Evolutionary conservation across 2,888 invertebrate genomes (phyloP), one percentile per base, ranked within the genome.

Genomic region (Catotricha subobsoleta): DNA sequence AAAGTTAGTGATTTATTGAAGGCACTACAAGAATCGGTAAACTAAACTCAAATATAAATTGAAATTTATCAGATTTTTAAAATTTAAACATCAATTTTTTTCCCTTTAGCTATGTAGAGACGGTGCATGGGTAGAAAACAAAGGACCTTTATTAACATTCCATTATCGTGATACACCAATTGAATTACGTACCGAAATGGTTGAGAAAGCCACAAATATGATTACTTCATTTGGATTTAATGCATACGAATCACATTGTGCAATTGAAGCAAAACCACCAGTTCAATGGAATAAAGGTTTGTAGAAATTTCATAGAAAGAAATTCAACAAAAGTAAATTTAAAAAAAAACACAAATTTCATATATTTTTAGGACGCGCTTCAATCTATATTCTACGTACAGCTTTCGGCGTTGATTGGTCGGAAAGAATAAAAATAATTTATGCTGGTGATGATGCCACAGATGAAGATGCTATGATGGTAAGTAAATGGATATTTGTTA

Each of bases 381-480:
- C 86, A 1, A 84, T 90, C 55, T 88, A 90, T 58, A 90, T 90
- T 50, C 60, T 90, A 45, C 72, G 88, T 45, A 88, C 87, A 3
- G 84, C 87, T 0, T 90, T 88, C 54, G 90, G 88, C 2, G 72
- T 88, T 16, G 88, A 90, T 58, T 90, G 88, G 88, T 81, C 82
- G 54, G 87, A 88, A 56, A 69, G 88, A 44, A 83, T 88, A 50
- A 72, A 86, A 52, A 84, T 88, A 48, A 86, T 88, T 51, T 88
- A 88, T 53, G 87, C 79, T 35, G 88, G 88, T 48, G 88, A 88
- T 58, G 88, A 87, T 64, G 71, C 72, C 40, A 87, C 88, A 1
- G 88, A 88, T 56, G 88, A 88, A 62, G 87, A 88, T 55, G 88
- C 88, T 31, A 87, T 88, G 81, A 69, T 75, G 74, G 84, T 84